Evolutionary conservation across 2,113 vertebrate species (phyloP), one percentile per base, ranked within the genome.

Genomic region (Bostrychus sinensis): DNA sequence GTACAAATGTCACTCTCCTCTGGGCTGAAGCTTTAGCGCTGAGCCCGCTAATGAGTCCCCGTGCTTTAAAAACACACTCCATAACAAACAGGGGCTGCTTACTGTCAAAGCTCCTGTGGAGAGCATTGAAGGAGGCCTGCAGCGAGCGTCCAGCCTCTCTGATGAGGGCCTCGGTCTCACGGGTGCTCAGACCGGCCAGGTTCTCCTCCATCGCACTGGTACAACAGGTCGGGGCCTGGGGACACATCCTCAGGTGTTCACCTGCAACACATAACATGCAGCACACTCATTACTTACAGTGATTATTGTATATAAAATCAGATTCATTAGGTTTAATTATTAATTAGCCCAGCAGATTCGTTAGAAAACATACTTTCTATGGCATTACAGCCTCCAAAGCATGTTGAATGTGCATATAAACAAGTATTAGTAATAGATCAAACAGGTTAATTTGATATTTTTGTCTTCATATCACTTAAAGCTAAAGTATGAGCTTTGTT

Each of bases 151-250:
- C 91, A 0, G 94, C 91, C 56, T 97, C 95, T 56, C 90, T 94
- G 78, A 96, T 89, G 57, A 94, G 93, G 0, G 79, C 86, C 84
- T 98, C 96, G 23, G 96, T 95, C 88, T 99, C 97, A 0, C 75
- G 66, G 0, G 85, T 75, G 72, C 96, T 95, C 63, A 94, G 91
- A 69, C 91, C 89, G 38, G 94, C 92, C 51, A 98, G 92, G 69
- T 91, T 96, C 82, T 96, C 96, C 87, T 98, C 97, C 95, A 99
- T 98, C 63, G 90, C 80, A 0, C 93, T 95, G 67, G 96, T 98
- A 68, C 96, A 98, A 90, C 97, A 99, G 68, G 96, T 98, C 30
- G 93, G 95, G 39, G 95, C 95, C 79, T 96, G 95, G 10, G 95
- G 94, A 86, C 97, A 99, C 84, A 94, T 93, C 45, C 93, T 90